Evolutionary conservation across 1,140 invertebrate species (phyloP).

Genomic region (Neodiprion lecontei): DNA sequence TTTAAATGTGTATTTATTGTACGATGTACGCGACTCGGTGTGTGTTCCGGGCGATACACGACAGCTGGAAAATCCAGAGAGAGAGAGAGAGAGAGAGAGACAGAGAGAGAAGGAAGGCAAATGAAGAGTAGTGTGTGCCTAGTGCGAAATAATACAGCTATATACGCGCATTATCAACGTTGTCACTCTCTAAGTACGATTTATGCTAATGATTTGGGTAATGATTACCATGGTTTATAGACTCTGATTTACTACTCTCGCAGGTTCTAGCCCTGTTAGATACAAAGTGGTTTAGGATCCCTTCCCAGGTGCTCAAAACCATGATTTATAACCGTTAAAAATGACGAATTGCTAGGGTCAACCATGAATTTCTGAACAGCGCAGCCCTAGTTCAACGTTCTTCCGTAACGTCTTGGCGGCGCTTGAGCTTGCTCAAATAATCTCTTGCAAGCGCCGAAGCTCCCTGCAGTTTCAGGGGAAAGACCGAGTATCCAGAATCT

Average conservation of each 20-base stretch:
- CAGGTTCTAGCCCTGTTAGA: background rate
- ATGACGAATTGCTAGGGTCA: background rate
- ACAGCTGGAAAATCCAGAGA: no score
- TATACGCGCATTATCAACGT: background rate
- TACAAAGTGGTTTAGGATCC: background rate
- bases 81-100: no score
- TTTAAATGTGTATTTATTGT: background rate
- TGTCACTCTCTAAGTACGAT: background rate
- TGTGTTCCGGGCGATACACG: background rate
- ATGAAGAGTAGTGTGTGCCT: background rate
- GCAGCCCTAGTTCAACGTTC: background rate
- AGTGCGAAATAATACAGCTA: background rate
- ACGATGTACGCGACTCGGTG: background rate
- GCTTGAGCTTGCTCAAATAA: background rate
- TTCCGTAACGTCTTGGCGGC: background rate
- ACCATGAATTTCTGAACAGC: background rate
- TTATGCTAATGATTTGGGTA: slow-evolving; percentile 3
- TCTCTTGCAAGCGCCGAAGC: background rate
- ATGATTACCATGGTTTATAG: background rate
- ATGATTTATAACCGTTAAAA: slow-evolving; percentile 3
- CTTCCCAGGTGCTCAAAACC: slow-evolving; percentile 1
- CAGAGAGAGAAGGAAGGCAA: background rate
- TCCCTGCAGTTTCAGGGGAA: no score
- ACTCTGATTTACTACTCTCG: background rate
- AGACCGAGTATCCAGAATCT: no score